Base-by-base conservation (phyloP, 92 coral and sea anemone genomes). In the Actinernus sp. region DNA sequence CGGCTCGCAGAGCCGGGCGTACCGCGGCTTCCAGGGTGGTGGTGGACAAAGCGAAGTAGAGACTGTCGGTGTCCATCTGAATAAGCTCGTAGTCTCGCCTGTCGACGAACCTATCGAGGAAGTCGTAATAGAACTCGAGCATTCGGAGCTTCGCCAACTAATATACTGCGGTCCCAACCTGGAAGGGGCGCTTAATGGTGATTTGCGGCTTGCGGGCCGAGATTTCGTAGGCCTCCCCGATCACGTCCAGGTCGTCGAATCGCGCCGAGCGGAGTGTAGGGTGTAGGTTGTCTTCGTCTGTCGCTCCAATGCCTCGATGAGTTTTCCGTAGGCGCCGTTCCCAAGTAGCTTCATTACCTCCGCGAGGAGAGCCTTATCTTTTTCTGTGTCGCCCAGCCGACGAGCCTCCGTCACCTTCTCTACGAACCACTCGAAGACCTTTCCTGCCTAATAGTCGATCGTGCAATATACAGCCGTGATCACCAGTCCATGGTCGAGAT, bases 21-120 rank as follows among this genome's bases (percentile, higher is more conserved):
- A 69, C 36, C 17, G 4, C 13, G 29, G 19, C 50, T 27, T 68
- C 65, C 1, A 69, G n/a, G n/a, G n/a, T n/a, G n/a, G n/a, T n/a
- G n/a, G n/a, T 8, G 1, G 44, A 39, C 36, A 73, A 4, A 0
- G 46, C 34, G 0, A 61, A 1, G 10, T 26, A 49, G 25, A 17
- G 34, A 38, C 59, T 29, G 27, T 73, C 71, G 0, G 55, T 71
- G 65, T 72, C 79, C 79, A 72, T 72, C 39, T 72, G 69, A 5
- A 72, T 59, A 7, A 72, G 61, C 31, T 72, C 70, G 39, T 58
- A 36, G 37, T 65, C 17, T 37, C 74, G 31, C 26, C 74, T 22
- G 20, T 27, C 60, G 24, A 66, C 16, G 16, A 17, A 66, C 24
- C 26, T n/a, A n/a, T n/a, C n/a, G n/a, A n/a, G n/a, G n/a, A n/a